phyloP scores from a whole-genome alignment of 1,140 invertebrate species.

The Marisa cornuarietis region DNA sequence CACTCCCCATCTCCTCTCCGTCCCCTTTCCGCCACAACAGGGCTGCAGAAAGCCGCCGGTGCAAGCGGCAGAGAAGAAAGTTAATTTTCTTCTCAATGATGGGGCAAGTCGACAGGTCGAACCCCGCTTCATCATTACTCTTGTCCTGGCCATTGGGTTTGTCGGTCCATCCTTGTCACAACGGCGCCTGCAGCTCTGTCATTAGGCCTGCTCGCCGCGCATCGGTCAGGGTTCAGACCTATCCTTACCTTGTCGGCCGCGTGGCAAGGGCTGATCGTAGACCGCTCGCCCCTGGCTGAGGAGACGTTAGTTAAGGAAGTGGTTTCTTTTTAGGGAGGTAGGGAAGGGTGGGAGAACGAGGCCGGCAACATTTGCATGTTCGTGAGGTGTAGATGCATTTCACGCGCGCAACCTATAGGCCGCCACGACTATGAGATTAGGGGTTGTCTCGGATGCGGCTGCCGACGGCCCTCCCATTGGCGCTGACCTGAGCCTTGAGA shows the following conservation, averaged over 20 bases:
- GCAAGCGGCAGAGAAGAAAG: conserved; percentile 15
- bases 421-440: too few relatives aligned
- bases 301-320: too few relatives aligned
- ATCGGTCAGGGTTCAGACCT: too few relatives aligned
- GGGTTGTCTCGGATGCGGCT: too few relatives aligned
- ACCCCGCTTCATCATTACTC: conserved; percentile 14
- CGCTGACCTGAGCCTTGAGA: too few relatives aligned
- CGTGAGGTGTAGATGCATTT: conserved; percentile 12
- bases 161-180: conserved; percentile 23
- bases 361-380: conserved; percentile 16
- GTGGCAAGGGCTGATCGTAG: neutral
- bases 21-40: neutral
- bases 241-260: too few relatives aligned
- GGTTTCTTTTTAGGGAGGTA: too few relatives aligned
- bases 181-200: conserved; percentile 7
- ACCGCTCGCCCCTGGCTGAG: neutral
- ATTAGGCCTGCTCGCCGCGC: conserved; percentile 16
- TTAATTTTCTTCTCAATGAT: conserved; percentile 25
- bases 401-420: too few relatives aligned
- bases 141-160: conserved; percentile 11
- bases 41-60: conserved; percentile 1
- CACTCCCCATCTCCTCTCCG: neutral
- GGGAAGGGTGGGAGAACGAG: too few relatives aligned
- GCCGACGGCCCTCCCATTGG: too few relatives aligned
- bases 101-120: conserved; percentile 14